These are phyloP conservation scores for Hippocampus mohnikei DNA, from an alignment of 2,113 vertebrate species.

Conservation along the genomic window DNA sequence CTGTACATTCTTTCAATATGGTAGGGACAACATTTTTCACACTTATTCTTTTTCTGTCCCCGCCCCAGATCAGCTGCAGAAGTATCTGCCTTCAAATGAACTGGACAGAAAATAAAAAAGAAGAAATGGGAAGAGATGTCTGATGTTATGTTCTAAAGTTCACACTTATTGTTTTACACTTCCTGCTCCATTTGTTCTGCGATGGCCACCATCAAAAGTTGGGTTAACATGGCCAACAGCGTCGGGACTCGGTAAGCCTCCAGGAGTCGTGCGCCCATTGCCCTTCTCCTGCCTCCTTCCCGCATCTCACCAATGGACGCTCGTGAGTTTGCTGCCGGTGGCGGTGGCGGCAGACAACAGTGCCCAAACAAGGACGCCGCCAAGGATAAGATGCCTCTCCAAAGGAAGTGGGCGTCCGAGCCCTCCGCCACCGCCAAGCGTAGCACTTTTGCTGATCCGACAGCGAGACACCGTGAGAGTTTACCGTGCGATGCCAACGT, in stretches of 20 bases:
- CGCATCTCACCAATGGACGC: constrained; percentile 83
- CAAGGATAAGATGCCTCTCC: constrained; percentile 83
- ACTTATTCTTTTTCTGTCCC: constrained; percentile 3
- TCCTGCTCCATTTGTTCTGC: constrained; percentile 29
- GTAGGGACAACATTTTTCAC: background rate
- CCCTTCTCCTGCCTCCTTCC: constrained; percentile 16
- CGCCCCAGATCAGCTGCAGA: constrained; percentile 42
- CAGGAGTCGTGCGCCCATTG: constrained; percentile 6
- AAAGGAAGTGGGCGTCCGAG: constrained; percentile 90
- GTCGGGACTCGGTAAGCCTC: constrained; percentile 61
- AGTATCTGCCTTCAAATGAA: constrained; percentile 36
- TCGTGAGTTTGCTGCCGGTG: constrained; percentile 80
- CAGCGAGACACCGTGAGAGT: constrained; percentile 80
- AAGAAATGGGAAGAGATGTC: constrained; percentile 44
- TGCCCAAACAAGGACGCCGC: constrained; percentile 80
- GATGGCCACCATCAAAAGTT: constrained; percentile 69
- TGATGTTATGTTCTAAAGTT: constrained; percentile 46
- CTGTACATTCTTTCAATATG: too few species aligned
- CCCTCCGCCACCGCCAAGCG: constrained; percentile 81
- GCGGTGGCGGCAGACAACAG: constrained; percentile 81
- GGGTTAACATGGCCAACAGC: constrained; percentile 73
- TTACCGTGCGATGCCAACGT: constrained; percentile 70
- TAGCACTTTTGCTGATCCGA: constrained; percentile 83
- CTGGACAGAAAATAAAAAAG: constrained; percentile 18
- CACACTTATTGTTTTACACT: constrained; percentile 38